Percentiles rank a stretch among this genome's conserved stretches.
These are phyloP conservation scores for Macaria liturata DNA, from an alignment of 2,888 invertebrate genomes.

Conservation along the genomic window DNA sequence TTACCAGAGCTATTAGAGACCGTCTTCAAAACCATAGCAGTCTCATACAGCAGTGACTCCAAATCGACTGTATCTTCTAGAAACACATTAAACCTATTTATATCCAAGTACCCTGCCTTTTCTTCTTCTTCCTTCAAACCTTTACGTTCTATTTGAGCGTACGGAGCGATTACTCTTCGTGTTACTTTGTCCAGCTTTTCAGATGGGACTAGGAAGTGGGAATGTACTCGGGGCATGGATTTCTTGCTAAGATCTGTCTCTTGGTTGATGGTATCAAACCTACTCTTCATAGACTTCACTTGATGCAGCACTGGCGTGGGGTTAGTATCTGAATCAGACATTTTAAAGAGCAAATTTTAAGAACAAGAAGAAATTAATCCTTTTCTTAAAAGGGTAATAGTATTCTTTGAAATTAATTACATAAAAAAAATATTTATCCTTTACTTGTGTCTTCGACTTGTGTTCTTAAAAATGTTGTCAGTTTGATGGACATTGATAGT, in stretches of 20 bases:
- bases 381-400: too few relatives aligned
- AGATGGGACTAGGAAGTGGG: slow-evolving; percentile 70
- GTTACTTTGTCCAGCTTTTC: slow-evolving; percentile 80
- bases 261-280: slow-evolving; percentile 47
- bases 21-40: slow-evolving; percentile 80
- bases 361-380: too few relatives aligned
- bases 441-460: too few relatives aligned
- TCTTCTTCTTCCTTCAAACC: slow-evolving; percentile 63
- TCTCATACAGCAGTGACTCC: slow-evolving; percentile 80
- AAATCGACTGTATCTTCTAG: slow-evolving; percentile 83
- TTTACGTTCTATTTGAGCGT: slow-evolving; percentile 75
- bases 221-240: slow-evolving; percentile 53
- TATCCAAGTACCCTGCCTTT: slow-evolving; percentile 65
- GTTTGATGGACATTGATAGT: too few relatives aligned
- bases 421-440: too few relatives aligned
- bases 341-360: slow-evolving; percentile 29
- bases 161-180: slow-evolving; percentile 83
- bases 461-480: too few relatives aligned
- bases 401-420: too few relatives aligned
- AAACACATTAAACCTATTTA: slow-evolving; percentile 74
- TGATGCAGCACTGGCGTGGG: slow-evolving; percentile 22
- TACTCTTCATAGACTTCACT: slow-evolving; percentile 55
- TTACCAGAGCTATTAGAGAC: slow-evolving; percentile 82
- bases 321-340: slow-evolving; percentile 32
- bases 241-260: slow-evolving; percentile 27